Percentiles rank a stretch among this genome's conserved stretches.
Conservation (phyloP, 2,797 vertebrate species). For the Capromys pilorides region DNA sequence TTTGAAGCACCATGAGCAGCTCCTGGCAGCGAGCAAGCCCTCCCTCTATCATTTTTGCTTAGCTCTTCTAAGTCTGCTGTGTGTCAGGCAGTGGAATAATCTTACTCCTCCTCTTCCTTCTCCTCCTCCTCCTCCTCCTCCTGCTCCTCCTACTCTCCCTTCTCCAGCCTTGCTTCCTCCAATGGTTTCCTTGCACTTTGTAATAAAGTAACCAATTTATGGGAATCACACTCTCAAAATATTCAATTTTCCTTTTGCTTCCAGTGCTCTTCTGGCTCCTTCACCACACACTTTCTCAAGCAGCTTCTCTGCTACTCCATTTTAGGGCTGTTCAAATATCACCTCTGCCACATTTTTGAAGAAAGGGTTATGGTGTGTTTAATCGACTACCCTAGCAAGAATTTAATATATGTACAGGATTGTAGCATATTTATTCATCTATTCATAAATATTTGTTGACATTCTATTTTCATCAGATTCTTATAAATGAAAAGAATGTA, state of each 20-base stretch:
- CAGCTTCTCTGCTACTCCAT: background rate
- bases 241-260: background rate
- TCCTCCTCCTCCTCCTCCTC: too few relatives aligned
- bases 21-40: background rate
- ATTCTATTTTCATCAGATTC: background rate
- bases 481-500: background rate
- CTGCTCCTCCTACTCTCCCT: background rate
- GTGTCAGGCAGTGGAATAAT: background rate
- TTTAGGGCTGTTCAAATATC: background rate
- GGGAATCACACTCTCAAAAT: background rate
- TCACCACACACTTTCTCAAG: background rate
- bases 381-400: background rate
- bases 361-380: background rate
- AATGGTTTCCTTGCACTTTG: background rate
- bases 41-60: background rate
- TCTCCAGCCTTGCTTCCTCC: background rate
- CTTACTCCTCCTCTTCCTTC: background rate
- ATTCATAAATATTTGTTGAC: background rate
- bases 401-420: background rate
- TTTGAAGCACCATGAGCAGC: background rate
- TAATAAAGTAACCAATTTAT: background rate
- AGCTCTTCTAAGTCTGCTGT: background rate
- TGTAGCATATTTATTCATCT: background rate
- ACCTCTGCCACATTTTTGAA: background rate
- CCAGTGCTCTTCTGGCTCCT: background rate